Conservation (phyloP, 2,113 vertebrate species). For the Albula goreensis region DNA sequence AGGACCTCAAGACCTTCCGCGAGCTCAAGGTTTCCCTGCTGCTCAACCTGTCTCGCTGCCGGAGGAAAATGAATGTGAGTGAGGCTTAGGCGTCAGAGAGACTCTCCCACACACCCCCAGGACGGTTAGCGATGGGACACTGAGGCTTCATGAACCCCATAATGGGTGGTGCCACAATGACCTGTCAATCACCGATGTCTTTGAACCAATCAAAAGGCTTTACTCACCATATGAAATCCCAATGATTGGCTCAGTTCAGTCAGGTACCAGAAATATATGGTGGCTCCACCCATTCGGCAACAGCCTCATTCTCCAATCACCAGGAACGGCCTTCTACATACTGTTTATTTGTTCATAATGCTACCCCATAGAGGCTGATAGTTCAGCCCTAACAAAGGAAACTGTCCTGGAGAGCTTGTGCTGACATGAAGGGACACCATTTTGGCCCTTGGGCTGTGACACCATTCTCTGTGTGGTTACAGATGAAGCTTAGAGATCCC, state of each 20-base stretch:
- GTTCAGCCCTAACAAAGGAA: background rate
- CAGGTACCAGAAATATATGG: too few species aligned
- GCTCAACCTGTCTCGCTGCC: constrained; percentile 96
- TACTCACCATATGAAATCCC: too few species aligned
- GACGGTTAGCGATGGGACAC: too few species aligned
- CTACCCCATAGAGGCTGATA: background rate
- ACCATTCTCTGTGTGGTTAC: too few species aligned
- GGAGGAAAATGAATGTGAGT: constrained; percentile 99
- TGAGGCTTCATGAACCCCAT: too few species aligned
- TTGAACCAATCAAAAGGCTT: too few species aligned
- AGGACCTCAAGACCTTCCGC: constrained; percentile 96
- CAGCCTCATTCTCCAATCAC: background rate
- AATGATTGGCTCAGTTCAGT: too few species aligned
- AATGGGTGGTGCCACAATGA: too few species aligned
- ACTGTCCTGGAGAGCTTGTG: background rate
- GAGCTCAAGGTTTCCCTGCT: constrained; percentile 97
- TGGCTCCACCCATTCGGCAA: background rate
- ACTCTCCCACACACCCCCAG: too few species aligned
- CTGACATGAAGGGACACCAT: background rate
- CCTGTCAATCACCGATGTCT: too few species aligned
- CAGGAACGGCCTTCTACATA: background rate
- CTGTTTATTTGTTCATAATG: background rate
- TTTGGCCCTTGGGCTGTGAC: too few species aligned
- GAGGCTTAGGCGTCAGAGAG: background rate
- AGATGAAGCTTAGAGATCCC: too few species aligned